Percentiles rank a stretch among this genome's conserved stretches.
Evolutionary conservation across 1,140 invertebrate species (phyloP).

Genomic region (Euglossa dilemma): DNA sequence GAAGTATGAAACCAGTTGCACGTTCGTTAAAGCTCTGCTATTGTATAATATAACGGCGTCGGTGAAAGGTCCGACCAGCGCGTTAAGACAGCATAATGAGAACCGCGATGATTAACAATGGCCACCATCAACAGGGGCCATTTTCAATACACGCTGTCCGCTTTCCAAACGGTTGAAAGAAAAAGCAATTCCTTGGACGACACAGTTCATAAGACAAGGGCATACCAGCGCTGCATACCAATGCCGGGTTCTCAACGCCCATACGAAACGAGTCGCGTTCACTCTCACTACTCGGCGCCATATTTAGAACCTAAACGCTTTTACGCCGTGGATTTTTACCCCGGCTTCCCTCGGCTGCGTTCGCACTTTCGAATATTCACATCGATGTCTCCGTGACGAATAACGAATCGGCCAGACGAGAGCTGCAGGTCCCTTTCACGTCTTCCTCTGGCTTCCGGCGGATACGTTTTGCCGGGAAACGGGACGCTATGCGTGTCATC

Average conservation of each 20-base stretch:
- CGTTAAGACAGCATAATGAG: not conserved
- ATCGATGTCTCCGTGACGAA: slow-evolving; percentile 9
- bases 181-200: slow-evolving; percentile 42
- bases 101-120: not conserved
- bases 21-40: not conserved
- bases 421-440: slow-evolving; percentile 32
- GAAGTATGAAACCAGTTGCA: not conserved
- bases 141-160: slow-evolving; percentile 17
- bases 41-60: not conserved
- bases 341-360: slow-evolving; percentile 27
- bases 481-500: slow-evolving; percentile 42
- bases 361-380: slow-evolving; percentile 58
- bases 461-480: slow-evolving; percentile 39
- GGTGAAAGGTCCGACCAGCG: not conserved
- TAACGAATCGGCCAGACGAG: slow-evolving; percentile 35
- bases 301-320: slow-evolving; percentile 22
- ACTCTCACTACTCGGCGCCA: slow-evolving; percentile 42
- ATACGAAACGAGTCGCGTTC: slow-evolving; percentile 60
- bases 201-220: slow-evolving; percentile 56
- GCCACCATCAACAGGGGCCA: not conserved
- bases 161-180: slow-evolving; percentile 36
- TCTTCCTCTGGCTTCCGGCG: slow-evolving; percentile 55
- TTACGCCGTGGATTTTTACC: slow-evolving; percentile 13
- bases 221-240: slow-evolving; percentile 34
- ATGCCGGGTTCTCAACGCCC: slow-evolving; percentile 41